Conservation (phyloP, 2,113 vertebrate genomes). For the Sebastes fasciatus region DNA sequence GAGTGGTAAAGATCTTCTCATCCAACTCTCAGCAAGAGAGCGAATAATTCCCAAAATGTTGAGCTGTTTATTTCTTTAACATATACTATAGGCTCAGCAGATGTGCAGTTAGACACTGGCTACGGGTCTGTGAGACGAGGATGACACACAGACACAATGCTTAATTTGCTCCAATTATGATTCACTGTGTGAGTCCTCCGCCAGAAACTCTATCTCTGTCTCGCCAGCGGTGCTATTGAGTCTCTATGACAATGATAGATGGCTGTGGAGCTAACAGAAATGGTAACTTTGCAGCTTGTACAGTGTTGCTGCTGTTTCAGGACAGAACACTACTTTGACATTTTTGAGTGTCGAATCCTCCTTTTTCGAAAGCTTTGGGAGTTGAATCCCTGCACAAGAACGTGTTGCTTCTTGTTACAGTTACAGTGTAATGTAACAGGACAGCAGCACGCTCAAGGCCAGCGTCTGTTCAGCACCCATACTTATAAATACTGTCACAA, state of each 20-base stretch:
- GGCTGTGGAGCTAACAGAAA: conserved; percentile 12
- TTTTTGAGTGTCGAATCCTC: not conserved
- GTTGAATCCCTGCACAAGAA: not conserved
- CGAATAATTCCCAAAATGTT: not conserved
- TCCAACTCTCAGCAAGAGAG: too few species aligned
- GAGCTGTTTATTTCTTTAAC: not conserved
- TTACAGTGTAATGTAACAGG: conserved; percentile 19
- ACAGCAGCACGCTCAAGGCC: conserved; percentile 25
- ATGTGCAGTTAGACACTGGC: not conserved
- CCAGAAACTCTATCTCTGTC: conserved; percentile 14
- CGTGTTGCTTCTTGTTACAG: not conserved
- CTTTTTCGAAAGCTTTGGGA: not conserved
- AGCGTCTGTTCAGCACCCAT: conserved; percentile 5
- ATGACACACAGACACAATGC: conserved; percentile 1
- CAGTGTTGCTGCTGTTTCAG: conserved; percentile 13
- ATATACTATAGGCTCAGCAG: not conserved
- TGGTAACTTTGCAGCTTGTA: conserved; percentile 40
- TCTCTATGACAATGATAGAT: conserved; percentile 44
- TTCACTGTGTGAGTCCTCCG: conserved; percentile 26
- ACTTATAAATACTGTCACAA: conserved; percentile 36
- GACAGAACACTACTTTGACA: not conserved
- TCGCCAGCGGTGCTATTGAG: conserved; percentile 21
- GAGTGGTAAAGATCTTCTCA: too few species aligned
- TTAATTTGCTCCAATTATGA: conserved; percentile 29
- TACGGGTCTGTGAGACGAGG: not conserved